Evolutionary conservation across 2,113 vertebrate species (phyloP), one percentile per base, ranked within the genome.

Genomic region (Strix uralensis): DNA sequence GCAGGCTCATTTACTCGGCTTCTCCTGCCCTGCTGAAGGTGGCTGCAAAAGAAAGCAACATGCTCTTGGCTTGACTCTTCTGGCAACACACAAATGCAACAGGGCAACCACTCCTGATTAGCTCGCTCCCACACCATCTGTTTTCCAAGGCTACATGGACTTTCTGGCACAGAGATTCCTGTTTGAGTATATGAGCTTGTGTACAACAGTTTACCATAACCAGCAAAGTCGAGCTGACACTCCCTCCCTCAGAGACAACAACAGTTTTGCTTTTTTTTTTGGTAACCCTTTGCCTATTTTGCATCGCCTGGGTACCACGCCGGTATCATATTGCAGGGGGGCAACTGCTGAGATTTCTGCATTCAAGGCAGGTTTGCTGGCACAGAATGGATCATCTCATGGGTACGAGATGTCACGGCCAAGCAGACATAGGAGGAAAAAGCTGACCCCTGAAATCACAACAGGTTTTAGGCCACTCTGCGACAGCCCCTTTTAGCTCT

Each of bases 161-260:
- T 95, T 90, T 21, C 92, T 97, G 96, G 96, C 96, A 97, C 78
- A 13, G 88, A 88, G 59, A 95, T 49, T 36, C 90, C 88, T 92
- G 90, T 94, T 74, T 58, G 88, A 94, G 93, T 85, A 93, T n/a
- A 62, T 5, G 59, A 93, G 90, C 93, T 86, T 95, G 91, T 94
- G 95, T 95, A 95, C 88, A 96, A 96, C 95, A 96, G 96, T 95
- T 96, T 95, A 95, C 92, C 88, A 86, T 34, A 91, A 88, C 87
- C 92, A 95, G 93, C 92, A 85, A 65, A 90, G 90, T 85, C 11
- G 46, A 95, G 93, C 85, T 88, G 96, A 92, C 88, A 66, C 85
- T 94, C 93, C 95, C 85, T 92, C 84, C 93, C 90, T 93, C 79
- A 61, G 82, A 90, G 42, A 85, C 78, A 90, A 74, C 87, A 93